Evolutionary conservation across 2,797 vertebrate genomes (phyloP).

Genomic region (Poeciliopsis gracilis): DNA sequence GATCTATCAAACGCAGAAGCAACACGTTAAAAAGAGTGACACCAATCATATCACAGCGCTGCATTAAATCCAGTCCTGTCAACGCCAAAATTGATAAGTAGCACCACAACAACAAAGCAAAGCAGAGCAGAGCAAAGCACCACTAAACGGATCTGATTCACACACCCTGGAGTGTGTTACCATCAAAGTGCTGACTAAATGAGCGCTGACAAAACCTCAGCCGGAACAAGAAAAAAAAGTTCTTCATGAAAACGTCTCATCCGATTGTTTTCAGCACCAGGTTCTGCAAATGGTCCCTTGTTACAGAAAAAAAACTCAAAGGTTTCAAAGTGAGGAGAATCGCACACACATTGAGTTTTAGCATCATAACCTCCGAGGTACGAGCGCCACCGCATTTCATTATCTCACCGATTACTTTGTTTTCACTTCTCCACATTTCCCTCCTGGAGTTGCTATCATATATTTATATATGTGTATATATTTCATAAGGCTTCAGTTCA

Average conservation of each 20-base stretch:
- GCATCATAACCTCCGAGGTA: conserved; percentile 28
- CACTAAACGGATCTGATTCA: conserved; percentile 16
- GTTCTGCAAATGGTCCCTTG: conserved; percentile 33
- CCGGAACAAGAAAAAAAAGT: background rate
- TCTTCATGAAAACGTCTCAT: conserved; percentile 14
- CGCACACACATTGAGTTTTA: conserved; percentile 38
- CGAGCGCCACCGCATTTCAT: conserved; percentile 32
- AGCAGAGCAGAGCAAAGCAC: background rate
- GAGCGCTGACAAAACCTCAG: conserved; percentile 14
- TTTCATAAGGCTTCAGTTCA: conserved; percentile 29
- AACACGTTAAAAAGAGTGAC: background rate
- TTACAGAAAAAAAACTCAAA: conserved; percentile 23
- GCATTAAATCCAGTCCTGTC: conserved; percentile 18
- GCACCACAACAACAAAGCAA: background rate
- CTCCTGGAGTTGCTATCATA: background rate
- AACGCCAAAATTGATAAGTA: background rate
- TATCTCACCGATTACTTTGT: conserved; percentile 3
- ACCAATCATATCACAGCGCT: conserved; percentile 3
- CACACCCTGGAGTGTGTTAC: conserved; percentile 2
- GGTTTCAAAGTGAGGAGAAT: conserved; percentile 27
- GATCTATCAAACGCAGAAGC: background rate
- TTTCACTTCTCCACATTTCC: conserved; percentile 5
- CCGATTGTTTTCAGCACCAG: background rate
- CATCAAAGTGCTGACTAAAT: background rate
- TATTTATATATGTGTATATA: too few species aligned